Percentiles rank a stretch among this genome's conserved stretches.
phyloP scores from a whole-genome alignment of 2,113 vertebrate species.

The Colistium nudipinnis region DNA sequence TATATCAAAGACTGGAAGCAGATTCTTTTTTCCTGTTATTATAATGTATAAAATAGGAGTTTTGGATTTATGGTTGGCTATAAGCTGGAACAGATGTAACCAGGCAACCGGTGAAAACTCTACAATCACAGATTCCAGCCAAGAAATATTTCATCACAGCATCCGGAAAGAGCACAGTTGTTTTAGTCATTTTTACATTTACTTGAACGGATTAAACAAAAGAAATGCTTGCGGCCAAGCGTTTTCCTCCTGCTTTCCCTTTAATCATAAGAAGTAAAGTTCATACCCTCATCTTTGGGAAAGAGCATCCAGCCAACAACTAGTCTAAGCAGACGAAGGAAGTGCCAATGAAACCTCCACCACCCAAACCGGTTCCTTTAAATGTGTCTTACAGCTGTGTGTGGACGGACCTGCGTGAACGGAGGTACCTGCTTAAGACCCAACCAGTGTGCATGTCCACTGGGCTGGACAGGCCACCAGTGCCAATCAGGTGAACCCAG shows the following conservation, averaged over 20 bases:
- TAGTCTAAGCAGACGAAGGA: background rate
- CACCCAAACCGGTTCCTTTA: background rate
- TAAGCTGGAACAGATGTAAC: background rate
- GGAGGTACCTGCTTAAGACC: constrained; percentile 86
- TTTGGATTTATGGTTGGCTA: background rate
- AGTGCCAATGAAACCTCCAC: background rate
- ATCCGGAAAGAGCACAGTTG: background rate
- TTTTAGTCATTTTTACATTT: background rate
- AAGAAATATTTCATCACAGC: background rate
- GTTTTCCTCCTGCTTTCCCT: too few species aligned
- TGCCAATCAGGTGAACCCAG: constrained; percentile 87
- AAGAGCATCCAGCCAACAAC: background rate
- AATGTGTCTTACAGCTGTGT: constrained; percentile 79
- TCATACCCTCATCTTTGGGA: background rate
- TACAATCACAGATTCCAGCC: background rate
- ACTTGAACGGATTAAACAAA: background rate
- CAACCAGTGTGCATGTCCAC: constrained; percentile 82
- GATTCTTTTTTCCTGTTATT: too few species aligned
- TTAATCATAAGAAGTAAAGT: too few species aligned
- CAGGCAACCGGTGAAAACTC: constrained; percentile 4
- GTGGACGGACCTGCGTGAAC: constrained; percentile 83
- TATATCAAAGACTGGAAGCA: background rate
- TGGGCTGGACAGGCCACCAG: constrained; percentile 84
- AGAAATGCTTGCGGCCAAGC: background rate
- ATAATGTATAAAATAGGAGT: too few species aligned